These are phyloP conservation scores for Daphoenositta chrysoptera DNA, from an alignment of 2,113 vertebrate genomes.

Conservation along the genomic window DNA sequence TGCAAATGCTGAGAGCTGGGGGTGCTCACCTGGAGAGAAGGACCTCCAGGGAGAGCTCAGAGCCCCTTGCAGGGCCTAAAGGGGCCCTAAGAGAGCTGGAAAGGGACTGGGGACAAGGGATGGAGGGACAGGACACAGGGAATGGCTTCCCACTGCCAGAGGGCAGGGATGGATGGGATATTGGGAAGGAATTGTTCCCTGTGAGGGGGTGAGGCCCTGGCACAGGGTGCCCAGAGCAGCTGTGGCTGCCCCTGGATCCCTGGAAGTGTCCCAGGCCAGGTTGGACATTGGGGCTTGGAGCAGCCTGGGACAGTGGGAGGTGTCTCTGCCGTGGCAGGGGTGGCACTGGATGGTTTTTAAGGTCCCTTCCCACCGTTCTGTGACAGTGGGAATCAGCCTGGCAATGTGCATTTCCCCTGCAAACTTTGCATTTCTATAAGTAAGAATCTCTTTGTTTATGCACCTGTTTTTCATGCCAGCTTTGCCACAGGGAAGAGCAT, in stretches of 20 bases:
- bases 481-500: neutral
- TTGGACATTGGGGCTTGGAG: neutral
- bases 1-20: neutral
- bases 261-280: neutral
- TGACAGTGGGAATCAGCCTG: neutral
- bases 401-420: neutral
- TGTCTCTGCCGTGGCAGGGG: neutral
- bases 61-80: accelerated
- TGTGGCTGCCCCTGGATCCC: neutral
- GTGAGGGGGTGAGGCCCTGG: neutral
- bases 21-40: neutral
- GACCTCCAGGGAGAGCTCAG: neutral
- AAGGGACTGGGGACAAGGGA: neutral
- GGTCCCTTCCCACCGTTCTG: neutral
- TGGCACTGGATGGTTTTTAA: accelerated
- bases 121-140: neutral
- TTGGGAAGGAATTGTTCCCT: neutral
- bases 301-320: accelerated
- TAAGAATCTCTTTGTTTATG: neutral
- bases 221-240: neutral
- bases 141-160: neutral
- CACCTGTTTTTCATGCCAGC: neutral
- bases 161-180: neutral
- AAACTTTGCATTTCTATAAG: neutral
- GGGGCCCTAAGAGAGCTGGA: neutral